Percentiles rank a stretch among this genome's conserved stretches.
phyloP scores from a whole-genome alignment of 2,797 vertebrate genomes.

The Hydrocynus forskahlii region DNA sequence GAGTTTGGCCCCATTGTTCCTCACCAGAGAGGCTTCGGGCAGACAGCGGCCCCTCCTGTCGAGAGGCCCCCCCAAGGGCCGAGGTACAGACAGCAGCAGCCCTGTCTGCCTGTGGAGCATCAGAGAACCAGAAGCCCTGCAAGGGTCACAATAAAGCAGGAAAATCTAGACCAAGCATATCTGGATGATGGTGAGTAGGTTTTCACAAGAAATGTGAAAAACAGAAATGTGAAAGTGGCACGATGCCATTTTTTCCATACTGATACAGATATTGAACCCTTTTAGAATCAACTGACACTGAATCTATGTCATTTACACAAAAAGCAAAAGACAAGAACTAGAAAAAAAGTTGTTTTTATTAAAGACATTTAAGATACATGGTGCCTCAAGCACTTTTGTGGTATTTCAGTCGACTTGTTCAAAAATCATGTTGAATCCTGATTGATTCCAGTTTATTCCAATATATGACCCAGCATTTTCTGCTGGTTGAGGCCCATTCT shows the following conservation, averaged over 20 bases:
- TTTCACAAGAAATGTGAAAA: not conserved
- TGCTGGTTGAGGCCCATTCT: not conserved
- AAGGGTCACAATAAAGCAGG: constrained; percentile 88
- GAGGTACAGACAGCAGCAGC: constrained; percentile 63
- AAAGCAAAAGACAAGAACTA: too few species aligned
- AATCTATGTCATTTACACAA: too few species aligned
- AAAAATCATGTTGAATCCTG: not conserved
- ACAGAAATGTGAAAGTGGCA: too few species aligned
- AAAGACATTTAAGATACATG: too few species aligned
- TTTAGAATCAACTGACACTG: too few species aligned
- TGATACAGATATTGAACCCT: not conserved
- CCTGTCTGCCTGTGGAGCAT: constrained; percentile 65
- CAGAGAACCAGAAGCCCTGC: constrained; percentile 76
- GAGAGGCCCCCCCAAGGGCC: constrained; percentile 72
- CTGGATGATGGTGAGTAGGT: constrained; percentile 90
- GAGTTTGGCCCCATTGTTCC: constrained; percentile 58
- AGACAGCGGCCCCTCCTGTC: constrained; percentile 48
- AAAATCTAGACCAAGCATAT: constrained; percentile 89
- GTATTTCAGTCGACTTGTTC: not conserved
- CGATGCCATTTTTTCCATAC: not conserved
- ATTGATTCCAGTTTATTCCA: too few species aligned
- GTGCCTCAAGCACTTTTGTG: not conserved
- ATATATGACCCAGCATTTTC: not conserved
- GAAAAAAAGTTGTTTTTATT: too few species aligned
- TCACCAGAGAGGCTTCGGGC: constrained; percentile 65